phyloP scores from a whole-genome alignment of 2,113 vertebrate species.

The Pseudorhombus dupliciocellatus region DNA sequence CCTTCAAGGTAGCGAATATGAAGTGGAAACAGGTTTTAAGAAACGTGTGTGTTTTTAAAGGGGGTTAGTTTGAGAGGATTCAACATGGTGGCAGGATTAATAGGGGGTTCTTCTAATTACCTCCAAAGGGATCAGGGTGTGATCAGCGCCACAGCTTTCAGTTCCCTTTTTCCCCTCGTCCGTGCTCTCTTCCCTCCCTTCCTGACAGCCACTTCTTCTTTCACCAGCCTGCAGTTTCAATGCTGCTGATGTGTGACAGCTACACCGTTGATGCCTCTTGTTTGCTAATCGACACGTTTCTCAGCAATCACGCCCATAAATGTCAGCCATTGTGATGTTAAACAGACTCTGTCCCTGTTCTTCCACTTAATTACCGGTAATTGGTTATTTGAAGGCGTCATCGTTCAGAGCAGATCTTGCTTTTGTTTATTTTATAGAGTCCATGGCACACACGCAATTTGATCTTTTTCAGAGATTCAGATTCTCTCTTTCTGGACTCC shows the following conservation, averaged over 20 bases:
- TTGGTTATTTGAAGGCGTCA: background rate
- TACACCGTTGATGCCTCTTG: conserved; percentile 4
- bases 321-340: conserved; percentile 25
- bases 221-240: conserved; percentile 3
- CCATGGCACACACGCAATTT: too few species aligned
- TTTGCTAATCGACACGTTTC: conserved; percentile 26
- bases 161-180: conserved; percentile 11
- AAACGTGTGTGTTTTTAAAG: too few species aligned
- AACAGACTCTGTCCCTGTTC: background rate
- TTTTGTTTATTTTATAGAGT: background rate
- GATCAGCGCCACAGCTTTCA: conserved; percentile 17
- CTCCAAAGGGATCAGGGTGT: conserved; percentile 15
- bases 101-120: conserved; percentile 20
- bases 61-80: conserved; percentile 2
- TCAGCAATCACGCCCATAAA: conserved; percentile 31
- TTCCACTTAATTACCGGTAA: conserved; percentile 23
- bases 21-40: too few species aligned
- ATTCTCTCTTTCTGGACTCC: background rate
- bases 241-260: conserved; percentile 37
- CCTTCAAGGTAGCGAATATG: too few species aligned
- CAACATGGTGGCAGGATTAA: conserved; percentile 9
- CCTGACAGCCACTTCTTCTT: conserved; percentile 9
- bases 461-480: background rate
- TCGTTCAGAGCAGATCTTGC: conserved; percentile 4
- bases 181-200: background rate